Base-by-base conservation (phyloP, 2,113 vertebrate genomes). In the Eublepharis macularius region DNA sequence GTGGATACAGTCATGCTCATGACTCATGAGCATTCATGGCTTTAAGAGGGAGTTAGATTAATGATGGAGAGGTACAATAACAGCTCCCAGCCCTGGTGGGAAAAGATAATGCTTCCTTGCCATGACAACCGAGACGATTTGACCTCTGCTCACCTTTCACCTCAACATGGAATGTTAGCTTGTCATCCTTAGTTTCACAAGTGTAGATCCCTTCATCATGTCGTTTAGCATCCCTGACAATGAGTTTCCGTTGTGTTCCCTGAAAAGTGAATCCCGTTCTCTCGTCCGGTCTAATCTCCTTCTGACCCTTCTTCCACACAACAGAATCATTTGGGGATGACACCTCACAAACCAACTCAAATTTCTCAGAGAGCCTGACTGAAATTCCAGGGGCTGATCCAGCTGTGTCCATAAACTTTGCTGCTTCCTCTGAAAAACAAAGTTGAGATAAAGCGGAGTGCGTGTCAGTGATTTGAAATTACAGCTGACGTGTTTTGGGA, bases 301-400 rank as follows among this genome's bases (percentile, higher is more conserved):
- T 24, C 60, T 87, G 87, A 83, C 96, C 96, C 93, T 97, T 98
- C 93, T 89, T 97, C 98, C 97, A 98, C 41, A 96, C 85, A 41
- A 98, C 97, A 0, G 75, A 66, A 6, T 95, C 96, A 0, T 91
- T 92, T 0, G 89, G 93, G 11, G 93, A 91, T n/a, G 96, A 96
- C 60, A 98, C 96, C 91, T 98, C 97, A 49, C 98, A 98, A 89
- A 69, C 94, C 87, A 98, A 94, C 94, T 97, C 96, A 51, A 98
- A 96, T 90, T 94, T 95, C 65, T 97, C 97, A 80, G 95, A 96
- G 43, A 96, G 95, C 29, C 91, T 86, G 1, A 96, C 92, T 21
- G 85, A 88, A 2, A 95, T 86, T n/a, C 94, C 95, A 41, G 91
- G 91, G 2, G 86, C 41, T 0, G 76, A 89, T 72, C 91, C 77